Base-by-base conservation (phyloP, 2,888 invertebrate genomes). In the Caenorhabditis wallacei region DNA sequence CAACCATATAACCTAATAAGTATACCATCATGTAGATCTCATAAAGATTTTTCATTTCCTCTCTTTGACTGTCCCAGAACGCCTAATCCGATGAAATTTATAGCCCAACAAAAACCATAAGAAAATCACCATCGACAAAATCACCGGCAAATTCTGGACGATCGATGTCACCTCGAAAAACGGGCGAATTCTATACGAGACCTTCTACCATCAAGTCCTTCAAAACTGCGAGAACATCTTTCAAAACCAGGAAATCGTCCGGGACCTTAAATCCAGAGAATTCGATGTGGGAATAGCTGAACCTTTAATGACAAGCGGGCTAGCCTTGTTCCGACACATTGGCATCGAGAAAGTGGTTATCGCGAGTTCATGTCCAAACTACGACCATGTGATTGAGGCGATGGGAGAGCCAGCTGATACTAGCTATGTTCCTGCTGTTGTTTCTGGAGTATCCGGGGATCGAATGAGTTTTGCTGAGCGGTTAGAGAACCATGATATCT, bases 331-430 rank as follows among this genome's bases (percentile, higher is more conserved):
- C 20, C 26, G 54, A 35, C 51, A 63, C 16, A 7, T 74, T 5
- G 72, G 72, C 1, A 56, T 74, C 8, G 63, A 74, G 35, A 63
- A 63, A 35, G 54, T 56, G 24, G n/a, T 74, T 1, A 30, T 74
- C 4, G 30, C 63, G 0, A 74, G 30, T 5, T 74, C 72, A 1
- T 74, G 72, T 56, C 43, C 61, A 13, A 74, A 64, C 18, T 74
- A 64, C 30, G 72, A 74, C 22, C n/a, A 54, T 7, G 22, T 64
- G 43, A 54, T 74, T n/a, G 37, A 63, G 8, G 63, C 72, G 37
- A 63, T 53, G 20, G 72, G 72, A 1, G 72, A 74, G 20, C 72
- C 72, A 22, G 72, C n/a, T 10, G 72, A 74, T 0, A 64, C 64
- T 10, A 74, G 72, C 40, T 74, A 74, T 54, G 24, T 54, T 4